phyloP scores from a whole-genome alignment of 2,888 invertebrate species.

The Calameuta filiformis region DNA sequence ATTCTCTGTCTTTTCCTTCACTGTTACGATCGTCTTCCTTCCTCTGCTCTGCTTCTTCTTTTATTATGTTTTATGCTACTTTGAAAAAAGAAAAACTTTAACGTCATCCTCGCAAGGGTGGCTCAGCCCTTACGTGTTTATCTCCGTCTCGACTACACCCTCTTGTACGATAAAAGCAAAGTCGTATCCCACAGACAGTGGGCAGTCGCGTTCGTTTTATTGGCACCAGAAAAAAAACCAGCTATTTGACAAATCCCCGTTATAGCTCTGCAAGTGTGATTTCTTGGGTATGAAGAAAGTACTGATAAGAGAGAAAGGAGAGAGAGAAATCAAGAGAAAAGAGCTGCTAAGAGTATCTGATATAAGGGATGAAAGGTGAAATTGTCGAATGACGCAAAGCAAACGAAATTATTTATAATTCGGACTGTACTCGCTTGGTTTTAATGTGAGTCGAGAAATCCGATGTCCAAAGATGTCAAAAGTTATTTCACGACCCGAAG shows the following conservation, averaged over 20 bases:
- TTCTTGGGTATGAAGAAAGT: background rate
- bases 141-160: background rate
- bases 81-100: background rate
- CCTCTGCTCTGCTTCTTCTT: background rate
- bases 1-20: background rate
- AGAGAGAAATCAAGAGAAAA: background rate
- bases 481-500: background rate
- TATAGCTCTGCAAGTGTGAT: too few species aligned
- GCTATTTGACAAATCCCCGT: too few species aligned
- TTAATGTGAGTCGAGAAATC: background rate
- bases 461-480: background rate
- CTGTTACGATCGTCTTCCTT: background rate
- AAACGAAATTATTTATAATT: background rate
- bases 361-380: background rate
- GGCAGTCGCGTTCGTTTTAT: background rate
- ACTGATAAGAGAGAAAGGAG: background rate
- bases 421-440: too few species aligned
- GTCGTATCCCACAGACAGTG: background rate
- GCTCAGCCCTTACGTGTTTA: background rate
- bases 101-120: background rate
- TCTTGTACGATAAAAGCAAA: background rate
- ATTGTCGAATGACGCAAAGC: background rate
- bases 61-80: background rate
- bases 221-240: too few species aligned
- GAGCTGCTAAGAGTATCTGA: background rate